A percentile compares a stretch with the other conserved stretches of the same genome.
Conservation (phyloP, 2,797 vertebrate species). For the Arrhamphus sclerolepis region DNA sequence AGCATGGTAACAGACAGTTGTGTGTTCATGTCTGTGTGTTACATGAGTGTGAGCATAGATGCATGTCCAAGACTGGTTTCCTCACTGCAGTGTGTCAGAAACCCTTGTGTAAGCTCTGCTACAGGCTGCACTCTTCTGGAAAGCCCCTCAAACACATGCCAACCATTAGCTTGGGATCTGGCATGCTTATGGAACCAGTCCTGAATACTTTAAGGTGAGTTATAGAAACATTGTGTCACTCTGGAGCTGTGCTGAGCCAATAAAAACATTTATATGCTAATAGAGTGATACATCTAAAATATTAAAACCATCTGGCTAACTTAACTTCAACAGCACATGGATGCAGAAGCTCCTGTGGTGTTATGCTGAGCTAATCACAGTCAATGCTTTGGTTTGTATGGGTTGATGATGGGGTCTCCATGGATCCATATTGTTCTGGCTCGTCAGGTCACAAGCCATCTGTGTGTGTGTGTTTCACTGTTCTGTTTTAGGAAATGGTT, state of each 20-base stretch:
- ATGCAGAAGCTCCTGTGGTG: neutral
- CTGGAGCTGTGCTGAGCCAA: constrained; percentile 6
- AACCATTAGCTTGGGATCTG: constrained; percentile 38
- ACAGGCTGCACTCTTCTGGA: constrained; percentile 23
- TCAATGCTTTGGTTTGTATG: neutral
- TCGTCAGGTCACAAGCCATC: too few relatives aligned
- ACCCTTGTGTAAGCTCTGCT: constrained; percentile 31
- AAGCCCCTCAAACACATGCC: constrained; percentile 36
- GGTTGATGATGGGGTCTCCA: neutral
- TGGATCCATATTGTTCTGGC: too few relatives aligned
- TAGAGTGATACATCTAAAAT: neutral
- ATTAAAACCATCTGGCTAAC: constrained; percentile 1
- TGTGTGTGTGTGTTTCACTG: too few relatives aligned
- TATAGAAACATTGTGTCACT: constrained; percentile 15
- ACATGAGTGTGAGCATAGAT: constrained; percentile 2
- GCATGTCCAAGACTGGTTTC: constrained; percentile 26
- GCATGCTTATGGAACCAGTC: constrained; percentile 24
- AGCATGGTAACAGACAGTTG: constrained; percentile 23
- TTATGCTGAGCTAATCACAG: neutral
- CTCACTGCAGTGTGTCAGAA: constrained; percentile 56
- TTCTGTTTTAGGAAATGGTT: too few relatives aligned
- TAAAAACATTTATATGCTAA: neutral
- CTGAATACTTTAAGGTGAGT: constrained; percentile 18
- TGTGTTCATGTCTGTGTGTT: neutral
- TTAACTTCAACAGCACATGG: neutral